A percentile compares a stretch with the other conserved stretches of the same genome.
Conservation (phyloP, 2,888 invertebrate genomes). For the Plebejus argus region DNA sequence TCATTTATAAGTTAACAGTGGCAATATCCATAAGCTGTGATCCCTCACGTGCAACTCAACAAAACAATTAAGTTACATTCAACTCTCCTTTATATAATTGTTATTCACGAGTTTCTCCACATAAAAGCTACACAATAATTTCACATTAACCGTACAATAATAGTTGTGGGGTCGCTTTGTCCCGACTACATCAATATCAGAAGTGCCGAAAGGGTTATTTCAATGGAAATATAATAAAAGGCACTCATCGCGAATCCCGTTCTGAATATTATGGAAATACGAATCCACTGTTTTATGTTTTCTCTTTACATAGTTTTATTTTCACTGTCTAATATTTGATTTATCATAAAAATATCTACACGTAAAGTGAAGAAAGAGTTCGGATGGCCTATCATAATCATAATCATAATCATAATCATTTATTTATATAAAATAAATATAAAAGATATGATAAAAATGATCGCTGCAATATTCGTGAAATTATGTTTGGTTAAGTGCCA, state of each 20-base stretch:
- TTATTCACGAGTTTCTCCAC: not conserved
- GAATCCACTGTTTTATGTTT: slow-evolving; percentile 12
- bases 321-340: not conserved
- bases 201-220: slow-evolving; percentile 25
- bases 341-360: slow-evolving; percentile 13
- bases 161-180: slow-evolving; percentile 25
- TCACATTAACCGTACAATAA: slow-evolving; percentile 23
- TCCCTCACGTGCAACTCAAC: not conserved
- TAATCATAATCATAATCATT: too few relatives aligned
- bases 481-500: not conserved
- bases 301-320: slow-evolving; percentile 2
- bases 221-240: slow-evolving; percentile 27
- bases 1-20: not conserved
- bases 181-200: slow-evolving; percentile 17
- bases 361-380: not conserved
- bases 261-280: slow-evolving; percentile 21
- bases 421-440: too few relatives aligned
- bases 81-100: slow-evolving; percentile 22
- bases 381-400: not conserved
- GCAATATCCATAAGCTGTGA: not conserved
- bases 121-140: slow-evolving; percentile 20
- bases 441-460: slow-evolving; percentile 12
- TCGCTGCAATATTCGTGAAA: slow-evolving; percentile 7
- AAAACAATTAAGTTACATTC: slow-evolving; percentile 21
- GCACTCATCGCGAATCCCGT: slow-evolving; percentile 17